Evolutionary conservation across 2,888 invertebrate species (phyloP).

Genomic region (Periphyllus acericola): DNA sequence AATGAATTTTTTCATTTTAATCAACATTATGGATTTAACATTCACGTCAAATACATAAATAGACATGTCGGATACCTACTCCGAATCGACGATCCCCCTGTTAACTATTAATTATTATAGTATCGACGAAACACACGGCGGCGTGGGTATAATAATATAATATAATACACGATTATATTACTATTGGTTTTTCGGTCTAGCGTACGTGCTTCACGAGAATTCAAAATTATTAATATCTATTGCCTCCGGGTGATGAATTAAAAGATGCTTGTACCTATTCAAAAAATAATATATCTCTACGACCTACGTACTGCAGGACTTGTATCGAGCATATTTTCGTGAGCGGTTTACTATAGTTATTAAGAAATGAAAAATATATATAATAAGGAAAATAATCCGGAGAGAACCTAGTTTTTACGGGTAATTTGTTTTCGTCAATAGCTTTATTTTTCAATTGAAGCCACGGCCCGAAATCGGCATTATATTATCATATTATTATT

Average conservation of each 20-base stretch:
- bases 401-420: conserved; percentile 22
- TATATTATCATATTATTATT: not conserved
- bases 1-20: conserved; percentile 29
- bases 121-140: not conserved
- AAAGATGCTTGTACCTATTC: not conserved
- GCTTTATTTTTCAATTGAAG: conserved; percentile 37
- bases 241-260: conserved; percentile 16
- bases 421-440: conserved; percentile 34
- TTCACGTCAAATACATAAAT: conserved; percentile 8
- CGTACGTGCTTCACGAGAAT: conserved; percentile 46
- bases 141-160: not conserved
- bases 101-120: conserved; percentile 23
- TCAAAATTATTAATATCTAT: conserved; percentile 1
- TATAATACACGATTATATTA: conserved; percentile 4
- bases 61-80: not conserved
- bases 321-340: not conserved
- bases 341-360: conserved; percentile 8
- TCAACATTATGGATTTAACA: not conserved
- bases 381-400: not conserved
- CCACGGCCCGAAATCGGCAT: conserved; percentile 8
- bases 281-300: not conserved
- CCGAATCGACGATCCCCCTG: not conserved
- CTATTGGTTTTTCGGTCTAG: conserved; percentile 41
- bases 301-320: too few relatives aligned
- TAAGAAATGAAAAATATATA: too few relatives aligned